Evolutionary conservation across 2,888 invertebrate genomes (phyloP), one percentile per base, ranked within the genome.

Genomic region (Watsonalla binaria): DNA sequence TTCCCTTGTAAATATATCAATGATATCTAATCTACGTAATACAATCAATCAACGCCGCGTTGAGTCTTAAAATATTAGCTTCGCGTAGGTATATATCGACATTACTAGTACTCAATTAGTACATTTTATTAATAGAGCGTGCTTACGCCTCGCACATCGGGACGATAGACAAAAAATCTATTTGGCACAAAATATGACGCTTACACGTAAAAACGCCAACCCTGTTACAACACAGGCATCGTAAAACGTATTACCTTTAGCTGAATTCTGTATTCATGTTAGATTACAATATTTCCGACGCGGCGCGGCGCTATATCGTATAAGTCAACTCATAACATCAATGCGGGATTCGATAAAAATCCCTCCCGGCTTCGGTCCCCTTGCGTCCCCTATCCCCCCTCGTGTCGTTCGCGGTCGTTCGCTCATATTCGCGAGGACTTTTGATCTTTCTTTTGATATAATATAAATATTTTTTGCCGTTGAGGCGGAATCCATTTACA

Each of bases 381-480:
- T 61, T 63, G 62, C 68, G 62, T 72, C 59, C 69, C 65, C 66
- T 57, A 63, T 62, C 24, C 9, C 39, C 15, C 37, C 46, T 39
- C 60, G 54, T 65, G 61, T 58, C 63, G 64, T 66, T 71, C 73
- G 70, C 69, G 69, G 70, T 65, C 63, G 62, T 71, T 68, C 70
- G 59, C 59, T 59, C 62, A 61, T 63, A 66, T 68, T 74, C 65
- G 68, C 70, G 68, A 79, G 72, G 74, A 76, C 80, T 80, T 82
- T 84, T 84, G 83, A 86, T 86, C 83, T 84, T 81, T 75, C 82
- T 78, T 84, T 83, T 80, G 79, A 81, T 82, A 83, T 74, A 74
- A 80, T 79, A 81, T 15, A 15, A 84, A 84, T 80, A 83, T 85
- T 83, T 82, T 82, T 82, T 78, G 71, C 78, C 74, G 74, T 66